phyloP scores from a whole-genome alignment of 2,113 vertebrate genomes.

The Dissostichus mawsoni region DNA sequence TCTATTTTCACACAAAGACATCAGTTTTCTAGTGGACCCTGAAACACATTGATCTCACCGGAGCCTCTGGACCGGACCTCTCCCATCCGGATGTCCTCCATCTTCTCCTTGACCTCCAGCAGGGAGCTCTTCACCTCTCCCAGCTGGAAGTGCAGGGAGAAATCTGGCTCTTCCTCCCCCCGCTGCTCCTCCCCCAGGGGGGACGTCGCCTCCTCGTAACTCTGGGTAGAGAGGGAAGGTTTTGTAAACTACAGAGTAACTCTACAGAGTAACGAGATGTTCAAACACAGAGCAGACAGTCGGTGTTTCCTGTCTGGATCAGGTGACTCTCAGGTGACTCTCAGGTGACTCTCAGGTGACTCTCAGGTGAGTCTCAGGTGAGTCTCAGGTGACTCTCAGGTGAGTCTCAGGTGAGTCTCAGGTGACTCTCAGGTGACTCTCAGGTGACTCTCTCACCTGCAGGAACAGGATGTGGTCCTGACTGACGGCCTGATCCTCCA shows the following conservation, averaged over 20 bases:
- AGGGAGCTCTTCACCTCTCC: slow-evolving; percentile 72
- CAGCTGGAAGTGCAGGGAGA: slow-evolving; percentile 72
- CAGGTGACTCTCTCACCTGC: slow-evolving; percentile 64
- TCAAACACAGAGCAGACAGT: too few species aligned
- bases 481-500: slow-evolving; percentile 79
- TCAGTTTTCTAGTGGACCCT: neutral
- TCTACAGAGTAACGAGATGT: too few species aligned
- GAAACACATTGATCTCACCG: slow-evolving; percentile 44
- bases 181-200: slow-evolving; percentile 46
- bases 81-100: slow-evolving; percentile 74
- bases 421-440: neutral
- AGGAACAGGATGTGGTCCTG: slow-evolving; percentile 85
- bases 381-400: neutral
- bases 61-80: slow-evolving; percentile 53
- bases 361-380: neutral
- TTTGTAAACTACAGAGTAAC: too few species aligned
- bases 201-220: slow-evolving; percentile 59
- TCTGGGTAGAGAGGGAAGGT: slow-evolving; percentile 54
- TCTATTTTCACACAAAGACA: neutral
- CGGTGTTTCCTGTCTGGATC: too few species aligned
- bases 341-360: neutral
- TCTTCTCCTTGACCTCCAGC: slow-evolving; percentile 70
- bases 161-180: slow-evolving; percentile 37
- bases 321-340: neutral
- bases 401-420: too few species aligned